A percentile compares a stretch with the other conserved stretches of the same genome.
Evolutionary conservation across 37 sponge, comb jelly and placozoan species (phyloP).

Genomic region (Crambe crambe): DNA sequence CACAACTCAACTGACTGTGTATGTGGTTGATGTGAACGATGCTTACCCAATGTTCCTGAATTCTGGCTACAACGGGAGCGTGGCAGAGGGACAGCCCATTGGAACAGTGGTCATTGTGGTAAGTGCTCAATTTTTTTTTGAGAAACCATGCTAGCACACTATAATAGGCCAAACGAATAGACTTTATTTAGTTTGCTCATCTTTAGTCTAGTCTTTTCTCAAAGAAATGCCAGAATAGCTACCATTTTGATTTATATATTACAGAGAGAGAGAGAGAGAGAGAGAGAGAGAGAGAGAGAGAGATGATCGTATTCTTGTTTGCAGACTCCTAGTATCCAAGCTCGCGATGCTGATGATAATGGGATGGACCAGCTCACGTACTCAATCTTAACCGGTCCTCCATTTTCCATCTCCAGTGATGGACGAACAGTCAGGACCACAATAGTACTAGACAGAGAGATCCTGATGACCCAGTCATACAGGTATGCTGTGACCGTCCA

Average conservation of each 20-base stretch:
- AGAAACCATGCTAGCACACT: no score
- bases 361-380: background rate
- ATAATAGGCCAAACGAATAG: no score
- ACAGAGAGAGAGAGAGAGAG: no score
- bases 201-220: background rate
- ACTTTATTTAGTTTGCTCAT: background rate
- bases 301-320: background rate
- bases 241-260: background rate
- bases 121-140: background rate
- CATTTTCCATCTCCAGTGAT: constrained; percentile 13
- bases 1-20: constrained; percentile 12
- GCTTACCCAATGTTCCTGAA: constrained; percentile 23
- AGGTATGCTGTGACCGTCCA: background rate
- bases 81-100: constrained; percentile 11
- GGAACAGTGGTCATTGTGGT: constrained; percentile 32
- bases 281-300: no score
- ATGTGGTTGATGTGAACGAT: constrained; percentile 47
- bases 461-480: background rate
- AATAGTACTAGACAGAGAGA: background rate
- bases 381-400: background rate
- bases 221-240: background rate
- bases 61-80: constrained; percentile 10
- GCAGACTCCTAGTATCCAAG: constrained; percentile 19
- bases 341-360: constrained; percentile 4
- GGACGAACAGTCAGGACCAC: background rate